Evolutionary conservation across 2,113 vertebrate species (phyloP).

Genomic region (Miniopterus natalensis): DNA sequence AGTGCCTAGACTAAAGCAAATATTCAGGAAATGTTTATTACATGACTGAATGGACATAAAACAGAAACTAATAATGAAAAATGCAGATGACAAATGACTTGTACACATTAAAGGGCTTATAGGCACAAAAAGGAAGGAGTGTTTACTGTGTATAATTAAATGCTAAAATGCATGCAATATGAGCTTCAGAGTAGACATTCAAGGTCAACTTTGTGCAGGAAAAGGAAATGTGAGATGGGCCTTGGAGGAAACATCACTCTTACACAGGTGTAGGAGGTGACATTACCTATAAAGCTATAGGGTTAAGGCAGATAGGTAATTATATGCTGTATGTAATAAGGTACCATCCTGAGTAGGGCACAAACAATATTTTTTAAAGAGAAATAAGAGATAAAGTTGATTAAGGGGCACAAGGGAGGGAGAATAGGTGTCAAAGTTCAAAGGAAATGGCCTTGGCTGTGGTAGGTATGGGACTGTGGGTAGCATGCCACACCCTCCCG

Average conservation of each 20-base stretch:
- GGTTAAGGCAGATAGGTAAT: background rate
- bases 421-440: background rate
- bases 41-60: slow-evolving; percentile 37
- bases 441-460: background rate
- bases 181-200: slow-evolving; percentile 15
- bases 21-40: slow-evolving; percentile 38
- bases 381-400: slow-evolving; percentile 22
- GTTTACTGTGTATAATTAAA: background rate
- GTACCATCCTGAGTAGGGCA: background rate
- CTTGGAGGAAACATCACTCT: background rate
- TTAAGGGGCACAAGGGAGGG: background rate
- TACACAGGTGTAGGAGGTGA: background rate
- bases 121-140: background rate
- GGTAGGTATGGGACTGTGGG: background rate
- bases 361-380: background rate
- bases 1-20: background rate
- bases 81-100: slow-evolving; percentile 33
- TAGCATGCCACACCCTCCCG: background rate
- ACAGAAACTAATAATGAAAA: slow-evolving; percentile 52
- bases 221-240: background rate
- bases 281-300: slow-evolving; percentile 3
- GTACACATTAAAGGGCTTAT: background rate
- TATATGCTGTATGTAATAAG: background rate
- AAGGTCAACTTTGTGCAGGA: background rate
- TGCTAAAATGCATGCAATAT: background rate